phyloP scores from a whole-genome alignment of 2,888 invertebrate species.

The Hanleya hanleyi region DNA sequence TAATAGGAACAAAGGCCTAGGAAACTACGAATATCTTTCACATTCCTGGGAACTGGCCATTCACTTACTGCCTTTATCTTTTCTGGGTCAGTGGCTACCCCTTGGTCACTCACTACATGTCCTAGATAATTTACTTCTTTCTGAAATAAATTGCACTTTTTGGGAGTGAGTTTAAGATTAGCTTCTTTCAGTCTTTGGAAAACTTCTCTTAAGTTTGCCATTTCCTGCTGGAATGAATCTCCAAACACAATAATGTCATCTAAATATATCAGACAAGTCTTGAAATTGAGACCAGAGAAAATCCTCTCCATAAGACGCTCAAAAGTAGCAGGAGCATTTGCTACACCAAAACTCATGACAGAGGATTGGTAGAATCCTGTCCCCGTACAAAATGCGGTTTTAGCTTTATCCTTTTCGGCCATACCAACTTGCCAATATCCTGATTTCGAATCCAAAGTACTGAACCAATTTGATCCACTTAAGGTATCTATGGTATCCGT shows the following conservation, averaged over 20 bases:
- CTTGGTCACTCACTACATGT: slow-evolving; percentile 23
- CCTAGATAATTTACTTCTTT: slow-evolving; percentile 18
- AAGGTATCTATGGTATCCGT: slow-evolving; percentile 21
- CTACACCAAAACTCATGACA: too few relatives aligned
- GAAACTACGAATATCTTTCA: slow-evolving; percentile 25
- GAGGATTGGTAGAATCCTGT: slow-evolving; percentile 36
- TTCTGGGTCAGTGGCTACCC: slow-evolving; percentile 21
- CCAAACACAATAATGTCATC: background rate
- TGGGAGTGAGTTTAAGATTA: slow-evolving; percentile 1
- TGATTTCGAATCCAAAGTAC: slow-evolving; percentile 18
- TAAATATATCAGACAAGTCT: too few relatives aligned
- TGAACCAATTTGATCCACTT: slow-evolving; percentile 16
- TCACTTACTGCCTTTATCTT: slow-evolving; percentile 16
- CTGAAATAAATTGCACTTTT: slow-evolving; percentile 5
- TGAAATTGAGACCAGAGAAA: too few relatives aligned
- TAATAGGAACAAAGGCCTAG: slow-evolving; percentile 28
- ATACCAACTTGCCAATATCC: slow-evolving; percentile 46
- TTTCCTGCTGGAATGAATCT: background rate
- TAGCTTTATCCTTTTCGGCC: slow-evolving; percentile 29
- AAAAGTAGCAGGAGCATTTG: too few relatives aligned
- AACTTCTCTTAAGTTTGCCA: background rate
- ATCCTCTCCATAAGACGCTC: too few relatives aligned
- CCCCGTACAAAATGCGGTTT: slow-evolving; percentile 42
- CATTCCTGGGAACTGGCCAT: slow-evolving; percentile 25
- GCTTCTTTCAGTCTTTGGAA: background rate